Percentiles rank a stretch among this genome's conserved stretches.
Conservation (phyloP, 1,140 invertebrate species). For the Aphaenogaster floridana region DNA sequence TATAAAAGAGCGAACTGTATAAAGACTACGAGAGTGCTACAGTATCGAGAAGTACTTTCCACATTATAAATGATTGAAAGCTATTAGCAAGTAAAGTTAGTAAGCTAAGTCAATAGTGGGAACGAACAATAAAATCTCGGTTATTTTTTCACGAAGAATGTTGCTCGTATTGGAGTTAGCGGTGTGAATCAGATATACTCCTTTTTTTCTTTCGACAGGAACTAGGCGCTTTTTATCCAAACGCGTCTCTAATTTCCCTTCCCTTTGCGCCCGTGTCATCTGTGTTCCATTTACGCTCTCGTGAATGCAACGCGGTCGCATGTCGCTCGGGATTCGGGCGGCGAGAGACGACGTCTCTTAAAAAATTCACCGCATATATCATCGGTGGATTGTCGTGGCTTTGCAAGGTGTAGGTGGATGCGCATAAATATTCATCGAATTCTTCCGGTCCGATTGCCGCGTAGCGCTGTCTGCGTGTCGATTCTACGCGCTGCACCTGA, state of each 20-base stretch:
- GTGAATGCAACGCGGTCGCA: background rate
- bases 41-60: background rate
- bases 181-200: background rate
- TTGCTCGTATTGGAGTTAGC: background rate
- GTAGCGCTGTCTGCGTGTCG: background rate
- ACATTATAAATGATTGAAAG: background rate
- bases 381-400: slow-evolving; percentile 46
- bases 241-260: slow-evolving; percentile 38
- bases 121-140: background rate
- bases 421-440: slow-evolving; percentile 55
- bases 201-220: background rate
- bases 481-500: background rate
- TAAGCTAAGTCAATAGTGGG: background rate
- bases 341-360: slow-evolving; percentile 37
- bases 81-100: background rate
- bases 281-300: slow-evolving; percentile 32
- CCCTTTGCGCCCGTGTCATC: slow-evolving; percentile 4
- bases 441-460: slow-evolving; percentile 18
- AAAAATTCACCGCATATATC: slow-evolving; percentile 60
- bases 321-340: slow-evolving; percentile 12
- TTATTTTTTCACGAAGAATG: slow-evolving; percentile 5
- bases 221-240: slow-evolving; percentile 11
- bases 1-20: background rate
- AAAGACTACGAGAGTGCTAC: background rate
- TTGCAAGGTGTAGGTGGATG: slow-evolving; percentile 33